Evolutionary conservation across 2,113 vertebrate species (phyloP).

Genomic region (Grallaria varia): DNA sequence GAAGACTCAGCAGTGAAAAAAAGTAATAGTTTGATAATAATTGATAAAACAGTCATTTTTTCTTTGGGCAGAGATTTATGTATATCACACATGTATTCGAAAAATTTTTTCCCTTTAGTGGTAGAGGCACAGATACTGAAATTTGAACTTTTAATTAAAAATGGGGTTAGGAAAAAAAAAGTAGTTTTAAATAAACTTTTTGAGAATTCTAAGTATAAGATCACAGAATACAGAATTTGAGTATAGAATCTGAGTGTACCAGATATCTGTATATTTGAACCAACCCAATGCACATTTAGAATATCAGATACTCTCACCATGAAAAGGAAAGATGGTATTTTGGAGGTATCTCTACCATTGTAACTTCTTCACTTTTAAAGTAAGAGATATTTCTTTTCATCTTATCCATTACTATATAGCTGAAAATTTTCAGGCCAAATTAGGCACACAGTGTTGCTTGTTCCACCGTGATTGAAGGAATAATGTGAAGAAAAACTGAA

Average conservation of each 20-base stretch:
- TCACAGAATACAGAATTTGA: not conserved
- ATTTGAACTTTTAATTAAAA: not conserved
- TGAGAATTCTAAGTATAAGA: not conserved
- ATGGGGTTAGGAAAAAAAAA: not conserved
- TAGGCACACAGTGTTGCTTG: not conserved
- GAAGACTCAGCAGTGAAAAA: not conserved
- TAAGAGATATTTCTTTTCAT: not conserved
- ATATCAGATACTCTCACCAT: not conserved
- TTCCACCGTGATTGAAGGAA: not conserved
- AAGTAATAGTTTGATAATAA: not conserved
- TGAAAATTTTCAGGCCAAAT: not conserved
- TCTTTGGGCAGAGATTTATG: not conserved
- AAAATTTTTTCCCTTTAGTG: not conserved
- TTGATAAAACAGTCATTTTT: not conserved
- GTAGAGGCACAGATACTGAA: not conserved
- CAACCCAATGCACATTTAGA: not conserved
- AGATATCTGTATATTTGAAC: not conserved
- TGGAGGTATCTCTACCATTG: not conserved
- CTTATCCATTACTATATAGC: not conserved
- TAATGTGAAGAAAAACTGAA: not conserved
- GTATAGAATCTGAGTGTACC: not conserved
- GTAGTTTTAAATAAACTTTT: not conserved
- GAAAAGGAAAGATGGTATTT: not conserved
- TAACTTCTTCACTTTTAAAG: not conserved
- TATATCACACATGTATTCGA: not conserved